Conservation (phyloP, 2,888 invertebrate genomes). For the Eubasilissa splendida region DNA sequence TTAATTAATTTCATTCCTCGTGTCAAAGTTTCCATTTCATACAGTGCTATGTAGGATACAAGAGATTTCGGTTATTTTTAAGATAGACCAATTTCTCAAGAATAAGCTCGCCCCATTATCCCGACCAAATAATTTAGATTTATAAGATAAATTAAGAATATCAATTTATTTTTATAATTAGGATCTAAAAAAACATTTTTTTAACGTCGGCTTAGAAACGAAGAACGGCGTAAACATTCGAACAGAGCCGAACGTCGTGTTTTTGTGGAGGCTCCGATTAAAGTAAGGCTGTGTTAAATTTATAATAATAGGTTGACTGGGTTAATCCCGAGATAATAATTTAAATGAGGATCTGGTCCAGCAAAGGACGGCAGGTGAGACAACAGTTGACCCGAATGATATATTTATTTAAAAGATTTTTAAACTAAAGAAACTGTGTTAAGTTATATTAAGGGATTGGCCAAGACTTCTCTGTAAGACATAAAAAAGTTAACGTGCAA, state of each 20-base stretch:
- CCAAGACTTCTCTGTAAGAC: no score
- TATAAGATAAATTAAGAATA: no score
- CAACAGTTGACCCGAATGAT: neutral
- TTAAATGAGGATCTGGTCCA: slow-evolving; percentile 1
- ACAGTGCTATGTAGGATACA: no score
- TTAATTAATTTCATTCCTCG: no score
- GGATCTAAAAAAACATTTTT: neutral
- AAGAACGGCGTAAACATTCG: neutral
- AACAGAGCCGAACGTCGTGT: slow-evolving; percentile 8
- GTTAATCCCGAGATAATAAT: slow-evolving; percentile 11
- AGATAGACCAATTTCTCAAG: no score
- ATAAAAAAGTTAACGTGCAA: no score
- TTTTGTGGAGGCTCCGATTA: slow-evolving; percentile 4
- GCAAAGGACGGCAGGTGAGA: neutral
- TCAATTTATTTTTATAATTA: no score
- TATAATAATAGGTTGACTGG: slow-evolving; percentile 29
- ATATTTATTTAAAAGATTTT: neutral
- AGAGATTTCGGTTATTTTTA: no score
- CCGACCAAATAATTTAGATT: no score
- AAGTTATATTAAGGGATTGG: no score
- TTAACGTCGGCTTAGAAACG: neutral
- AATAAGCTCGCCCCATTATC: no score
- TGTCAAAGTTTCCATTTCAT: no score
- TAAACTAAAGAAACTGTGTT: neutral
- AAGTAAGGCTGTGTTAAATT: slow-evolving; percentile 22